These are phyloP conservation scores for Acropternis orthonyx DNA, from an alignment of 2,797 vertebrate genomes.

Conservation along the genomic window DNA sequence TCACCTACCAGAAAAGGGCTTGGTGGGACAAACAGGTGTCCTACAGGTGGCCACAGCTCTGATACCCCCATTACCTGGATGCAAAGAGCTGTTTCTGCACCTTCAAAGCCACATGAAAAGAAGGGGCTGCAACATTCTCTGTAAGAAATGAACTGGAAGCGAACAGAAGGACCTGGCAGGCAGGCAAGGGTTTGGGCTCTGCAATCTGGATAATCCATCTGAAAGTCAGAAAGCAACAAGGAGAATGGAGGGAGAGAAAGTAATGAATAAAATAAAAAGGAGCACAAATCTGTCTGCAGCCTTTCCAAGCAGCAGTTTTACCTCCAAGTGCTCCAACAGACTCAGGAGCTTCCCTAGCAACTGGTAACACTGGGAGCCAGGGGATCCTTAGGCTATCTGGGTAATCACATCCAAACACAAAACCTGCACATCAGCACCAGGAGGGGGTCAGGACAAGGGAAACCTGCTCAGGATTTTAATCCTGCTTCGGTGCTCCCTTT, in stretches of 20 bases:
- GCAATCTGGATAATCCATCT: conserved; percentile 65
- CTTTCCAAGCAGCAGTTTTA: not conserved
- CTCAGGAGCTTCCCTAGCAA: not conserved
- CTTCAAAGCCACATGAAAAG: not conserved
- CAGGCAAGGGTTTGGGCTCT: not conserved
- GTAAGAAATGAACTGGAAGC: not conserved
- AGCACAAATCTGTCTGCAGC: conserved; percentile 9
- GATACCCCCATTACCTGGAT: fast-evolving
- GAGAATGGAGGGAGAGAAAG: conserved; percentile 3
- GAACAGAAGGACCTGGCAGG: conserved; percentile 46
- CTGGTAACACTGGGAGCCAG: not conserved
- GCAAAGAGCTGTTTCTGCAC: not conserved
- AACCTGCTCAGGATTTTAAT: not conserved
- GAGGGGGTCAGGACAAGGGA: not conserved
- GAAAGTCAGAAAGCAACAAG: conserved; percentile 30
- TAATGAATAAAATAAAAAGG: conserved; percentile 48
- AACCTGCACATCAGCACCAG: not conserved
- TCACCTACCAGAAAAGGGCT: not conserved
- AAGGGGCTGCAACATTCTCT: not conserved
- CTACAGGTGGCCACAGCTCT: not conserved
- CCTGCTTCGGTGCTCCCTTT: not conserved
- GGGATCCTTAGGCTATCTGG: not conserved
- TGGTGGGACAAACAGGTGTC: not conserved
- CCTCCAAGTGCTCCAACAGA: not conserved
- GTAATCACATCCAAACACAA: not conserved